phyloP scores from a whole-genome alignment of 2,888 invertebrate species.

The Tipula vernalis region DNA sequence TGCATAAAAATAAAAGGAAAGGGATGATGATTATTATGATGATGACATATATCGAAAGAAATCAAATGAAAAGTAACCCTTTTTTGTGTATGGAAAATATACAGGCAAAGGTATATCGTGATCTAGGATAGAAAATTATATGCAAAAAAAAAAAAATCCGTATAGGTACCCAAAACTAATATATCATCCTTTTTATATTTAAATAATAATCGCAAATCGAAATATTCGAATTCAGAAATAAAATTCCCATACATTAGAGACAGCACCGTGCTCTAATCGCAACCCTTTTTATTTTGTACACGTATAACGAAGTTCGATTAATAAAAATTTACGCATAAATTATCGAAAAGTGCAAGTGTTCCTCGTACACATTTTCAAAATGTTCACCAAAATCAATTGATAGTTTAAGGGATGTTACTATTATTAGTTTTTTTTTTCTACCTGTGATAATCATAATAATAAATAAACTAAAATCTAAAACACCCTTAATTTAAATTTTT shows the following conservation, averaged over 20 bases:
- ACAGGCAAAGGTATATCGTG: background rate
- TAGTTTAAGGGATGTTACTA: background rate
- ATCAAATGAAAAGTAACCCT: background rate
- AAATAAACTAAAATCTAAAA: background rate
- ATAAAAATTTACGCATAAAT: background rate
- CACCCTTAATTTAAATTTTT: background rate
- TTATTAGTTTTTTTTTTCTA: background rate
- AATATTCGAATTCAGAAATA: background rate
- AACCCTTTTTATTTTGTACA: background rate
- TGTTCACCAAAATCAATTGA: background rate
- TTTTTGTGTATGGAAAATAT: background rate
- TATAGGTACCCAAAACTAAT: background rate
- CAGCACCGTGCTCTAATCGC: background rate
- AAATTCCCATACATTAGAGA: background rate
- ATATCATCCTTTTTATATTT: background rate
- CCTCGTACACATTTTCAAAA: background rate
- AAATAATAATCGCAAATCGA: background rate
- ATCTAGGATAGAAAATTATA: conserved; percentile 4
- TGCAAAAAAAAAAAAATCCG: background rate
- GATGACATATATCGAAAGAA: conserved; percentile 4
- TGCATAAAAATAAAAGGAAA: background rate
- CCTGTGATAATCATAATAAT: conserved; percentile 4
- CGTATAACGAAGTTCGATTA: background rate
- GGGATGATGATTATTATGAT: background rate
- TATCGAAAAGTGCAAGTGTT: background rate